Percentiles rank a stretch among this genome's conserved stretches.
These are phyloP conservation scores for Coelopa pilipes DNA, from an alignment of 2,888 invertebrate species.

Conservation along the genomic window DNA sequence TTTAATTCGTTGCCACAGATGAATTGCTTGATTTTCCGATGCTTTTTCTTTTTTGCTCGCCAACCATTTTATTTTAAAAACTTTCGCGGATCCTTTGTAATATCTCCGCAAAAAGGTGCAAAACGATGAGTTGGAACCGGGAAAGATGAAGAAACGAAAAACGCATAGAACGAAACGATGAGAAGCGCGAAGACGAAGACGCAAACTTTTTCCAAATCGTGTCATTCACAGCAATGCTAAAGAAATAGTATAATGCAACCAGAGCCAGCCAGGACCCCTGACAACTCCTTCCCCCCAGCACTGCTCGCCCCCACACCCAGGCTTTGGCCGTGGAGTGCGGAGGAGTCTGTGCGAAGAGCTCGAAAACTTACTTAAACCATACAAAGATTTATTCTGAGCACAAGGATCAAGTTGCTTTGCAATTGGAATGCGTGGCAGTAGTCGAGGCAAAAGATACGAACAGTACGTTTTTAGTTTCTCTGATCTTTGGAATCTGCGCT, in stretches of 20 bases:
- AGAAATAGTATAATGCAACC: constrained; percentile 13
- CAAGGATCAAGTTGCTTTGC: constrained; percentile 44
- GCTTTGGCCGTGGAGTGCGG: not conserved
- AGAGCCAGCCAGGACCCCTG: constrained; percentile 5
- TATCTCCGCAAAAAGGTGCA: constrained; percentile 21
- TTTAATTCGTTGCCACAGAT: no score
- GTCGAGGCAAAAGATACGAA: not conserved
- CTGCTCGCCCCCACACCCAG: not conserved
- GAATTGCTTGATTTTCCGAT: not conserved
- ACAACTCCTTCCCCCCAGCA: not conserved
- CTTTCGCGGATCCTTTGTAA: constrained; percentile 29
- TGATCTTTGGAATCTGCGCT: not conserved
- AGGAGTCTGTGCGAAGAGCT: not conserved
- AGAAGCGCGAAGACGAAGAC: constrained; percentile 1
- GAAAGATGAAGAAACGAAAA: not conserved
- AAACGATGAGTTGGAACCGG: constrained; percentile 1
- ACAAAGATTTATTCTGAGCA: constrained; percentile 55
- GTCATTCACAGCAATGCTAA: constrained; percentile 24
- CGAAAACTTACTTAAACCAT: constrained; percentile 47
- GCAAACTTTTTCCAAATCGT: constrained; percentile 26
- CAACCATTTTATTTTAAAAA: constrained; percentile 15
- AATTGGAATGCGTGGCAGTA: constrained; percentile 27
- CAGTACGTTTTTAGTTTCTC: not conserved
- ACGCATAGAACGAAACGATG: constrained; percentile 8
- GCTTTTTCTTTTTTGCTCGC: constrained; percentile 1